Conservation (phyloP, 1,140 invertebrate species). For the Bombus polaris region DNA sequence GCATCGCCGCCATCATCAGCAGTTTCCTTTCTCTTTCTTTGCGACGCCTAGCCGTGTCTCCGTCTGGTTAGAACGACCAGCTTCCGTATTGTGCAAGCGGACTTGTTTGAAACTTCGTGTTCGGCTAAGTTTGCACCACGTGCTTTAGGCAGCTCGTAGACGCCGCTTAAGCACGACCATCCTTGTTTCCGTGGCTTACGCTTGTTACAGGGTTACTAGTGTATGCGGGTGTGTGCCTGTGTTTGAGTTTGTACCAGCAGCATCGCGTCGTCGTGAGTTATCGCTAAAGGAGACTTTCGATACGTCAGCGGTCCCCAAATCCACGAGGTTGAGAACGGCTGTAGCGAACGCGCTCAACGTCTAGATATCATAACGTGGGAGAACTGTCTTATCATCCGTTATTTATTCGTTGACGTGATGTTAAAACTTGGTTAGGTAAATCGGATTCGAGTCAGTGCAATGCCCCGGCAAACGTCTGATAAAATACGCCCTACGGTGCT, state of each 20-base stretch:
- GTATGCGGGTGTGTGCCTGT: background rate
- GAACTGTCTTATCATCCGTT: background rate
- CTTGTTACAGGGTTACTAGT: background rate
- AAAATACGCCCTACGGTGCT: background rate
- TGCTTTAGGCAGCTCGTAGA: constrained; percentile 66
- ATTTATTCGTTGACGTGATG: background rate
- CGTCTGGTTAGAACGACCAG: background rate
- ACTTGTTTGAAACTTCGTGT: constrained; percentile 55
- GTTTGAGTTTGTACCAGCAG: background rate
- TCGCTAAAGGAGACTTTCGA: constrained; percentile 3
- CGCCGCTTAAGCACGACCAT: constrained; percentile 57
- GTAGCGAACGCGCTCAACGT: background rate
- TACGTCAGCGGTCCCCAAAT: constrained; percentile 7
- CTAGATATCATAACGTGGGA: background rate
- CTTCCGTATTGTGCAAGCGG: constrained; percentile 61
- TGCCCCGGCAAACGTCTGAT: background rate
- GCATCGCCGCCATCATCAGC: background rate
- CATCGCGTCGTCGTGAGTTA: background rate
- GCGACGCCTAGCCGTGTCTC: background rate
- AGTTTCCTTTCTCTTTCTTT: background rate
- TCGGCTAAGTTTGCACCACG: constrained; percentile 67
- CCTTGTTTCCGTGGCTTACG: constrained; percentile 36
- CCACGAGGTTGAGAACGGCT: too few relatives aligned
- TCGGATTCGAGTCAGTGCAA: constrained; percentile 27
- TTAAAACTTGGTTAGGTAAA: constrained; percentile 52